Base-by-base conservation (phyloP, 2,888 invertebrate species). In the Cerceris rybyensis region DNA sequence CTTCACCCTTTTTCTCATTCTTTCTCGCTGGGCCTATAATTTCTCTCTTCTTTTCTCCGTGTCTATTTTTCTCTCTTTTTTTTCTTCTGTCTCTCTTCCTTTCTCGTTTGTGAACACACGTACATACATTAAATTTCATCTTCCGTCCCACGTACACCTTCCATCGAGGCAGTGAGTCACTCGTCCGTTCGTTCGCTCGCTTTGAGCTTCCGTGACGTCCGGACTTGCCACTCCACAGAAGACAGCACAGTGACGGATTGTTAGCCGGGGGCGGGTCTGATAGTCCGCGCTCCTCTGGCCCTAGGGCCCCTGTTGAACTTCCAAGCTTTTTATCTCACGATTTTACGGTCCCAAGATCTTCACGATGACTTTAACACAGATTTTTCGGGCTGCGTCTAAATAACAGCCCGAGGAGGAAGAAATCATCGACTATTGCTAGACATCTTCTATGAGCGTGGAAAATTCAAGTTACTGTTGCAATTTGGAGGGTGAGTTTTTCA, bases 181-280 rank as follows among this genome's bases (percentile, higher is more conserved):
- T 67, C 46, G 60, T 52, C 71, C 70, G 67, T 70, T 69, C 73
- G 70, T 64, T 73, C 75, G 75, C 78, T 78, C 80, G 63, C 71
- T 52, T 63, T 66, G 61, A 60, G 83, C 67, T 85, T 85, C 80
- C 77, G 83, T 75, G 80, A 83, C 74, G 78, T 76, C 66, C 75
- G 58, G 70, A 46, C 17, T 66, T 55, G 52, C 43, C 52, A 17
- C 68, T 71, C 63, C 75, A 78, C 78, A 67, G 78, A 67, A 71
- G 73, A 79, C 80, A 70, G 75, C 81, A 55, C 67, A 82, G 86
- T 86, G 87, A 88, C 88, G 81, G 85, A 88, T 88, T 81, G 86
- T 86, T 87, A 83, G 81, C 87, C 84, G 78, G 83, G 84, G 87
- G 86, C 88, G 85, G 73, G 54, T 59, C 64, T 73, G 75, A 73